A percentile compares a stretch with the other conserved stretches of the same genome.
These are phyloP conservation scores for Oreochromis spilurus DNA, from an alignment of 2,113 vertebrate genomes.

Conservation along the genomic window DNA sequence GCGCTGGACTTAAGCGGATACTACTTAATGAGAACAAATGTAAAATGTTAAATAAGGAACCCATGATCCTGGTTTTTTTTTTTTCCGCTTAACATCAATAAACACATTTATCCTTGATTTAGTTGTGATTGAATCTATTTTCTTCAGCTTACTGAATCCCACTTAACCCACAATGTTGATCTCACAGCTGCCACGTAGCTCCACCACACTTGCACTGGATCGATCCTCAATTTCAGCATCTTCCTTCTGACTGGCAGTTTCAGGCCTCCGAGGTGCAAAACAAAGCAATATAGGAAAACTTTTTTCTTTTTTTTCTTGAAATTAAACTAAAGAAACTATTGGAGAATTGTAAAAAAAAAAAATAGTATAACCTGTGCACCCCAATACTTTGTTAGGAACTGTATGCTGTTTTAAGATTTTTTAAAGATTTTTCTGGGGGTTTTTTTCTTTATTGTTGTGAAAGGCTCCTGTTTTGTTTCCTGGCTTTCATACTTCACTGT, in stretches of 20 bases:
- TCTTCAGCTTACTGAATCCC: not conserved
- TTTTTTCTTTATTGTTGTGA: not conserved
- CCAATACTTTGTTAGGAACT: not conserved
- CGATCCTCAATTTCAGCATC: not conserved
- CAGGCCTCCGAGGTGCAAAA: not conserved
- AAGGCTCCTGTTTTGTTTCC: not conserved
- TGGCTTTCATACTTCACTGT: not conserved
- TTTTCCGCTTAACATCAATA: not conserved
- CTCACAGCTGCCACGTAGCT: not conserved
- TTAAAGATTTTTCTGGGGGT: accelerated
- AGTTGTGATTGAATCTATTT: not conserved
- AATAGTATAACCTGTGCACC: not conserved
- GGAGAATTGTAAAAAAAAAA: not conserved
- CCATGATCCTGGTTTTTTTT: not conserved
- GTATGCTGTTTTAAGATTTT: not conserved
- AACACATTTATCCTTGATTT: not conserved
- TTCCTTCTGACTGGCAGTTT: not conserved
- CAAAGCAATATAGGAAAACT: not conserved
- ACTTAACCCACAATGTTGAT: not conserved
- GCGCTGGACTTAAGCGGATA: not conserved
- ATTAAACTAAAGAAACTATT: not conserved
- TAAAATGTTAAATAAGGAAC: not conserved
- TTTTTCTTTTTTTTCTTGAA: not conserved
- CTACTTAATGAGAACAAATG: not conserved
- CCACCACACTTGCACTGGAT: not conserved